Conservation (phyloP, 1,140 invertebrate species). For the Aradophagus sp. region DNA sequence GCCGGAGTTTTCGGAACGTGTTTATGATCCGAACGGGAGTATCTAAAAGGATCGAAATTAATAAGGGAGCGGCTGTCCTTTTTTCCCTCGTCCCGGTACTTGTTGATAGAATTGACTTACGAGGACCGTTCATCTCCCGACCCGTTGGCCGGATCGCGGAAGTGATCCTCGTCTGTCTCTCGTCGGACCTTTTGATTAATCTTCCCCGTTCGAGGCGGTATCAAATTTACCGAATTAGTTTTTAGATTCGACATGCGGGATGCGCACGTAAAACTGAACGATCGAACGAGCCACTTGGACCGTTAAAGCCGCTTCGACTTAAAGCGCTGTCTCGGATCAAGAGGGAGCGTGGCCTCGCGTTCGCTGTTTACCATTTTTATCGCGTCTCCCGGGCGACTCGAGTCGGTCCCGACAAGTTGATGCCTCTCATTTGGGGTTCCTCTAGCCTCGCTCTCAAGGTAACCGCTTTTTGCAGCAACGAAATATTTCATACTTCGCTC, state of each 20-base stretch:
- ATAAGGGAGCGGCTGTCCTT: constrained; percentile 13
- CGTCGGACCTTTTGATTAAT: background rate
- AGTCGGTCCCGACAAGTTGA: constrained; percentile 21
- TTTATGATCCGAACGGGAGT: constrained; percentile 20
- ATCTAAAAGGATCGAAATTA: constrained; percentile 25
- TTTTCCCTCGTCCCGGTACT: constrained; percentile 13
- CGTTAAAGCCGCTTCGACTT: too few species aligned
- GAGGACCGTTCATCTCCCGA: constrained; percentile 1
- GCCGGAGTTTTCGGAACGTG: constrained; percentile 19
- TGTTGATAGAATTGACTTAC: constrained; percentile 19
- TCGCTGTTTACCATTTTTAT: too few species aligned
- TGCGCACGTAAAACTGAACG: too few species aligned
- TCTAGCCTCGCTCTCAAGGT: constrained; percentile 19
- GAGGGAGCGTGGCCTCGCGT: too few species aligned
- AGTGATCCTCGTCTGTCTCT: constrained; percentile 8
- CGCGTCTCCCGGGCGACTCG: too few species aligned
- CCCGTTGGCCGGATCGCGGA: background rate
- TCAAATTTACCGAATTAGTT: too few species aligned
- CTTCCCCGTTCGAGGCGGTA: background rate
- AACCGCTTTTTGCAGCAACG: constrained; percentile 21
- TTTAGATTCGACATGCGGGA: too few species aligned
- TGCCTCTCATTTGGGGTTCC: constrained; percentile 30
- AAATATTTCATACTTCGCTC: constrained; percentile 38
- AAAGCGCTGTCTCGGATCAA: too few species aligned
- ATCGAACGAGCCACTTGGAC: too few species aligned